Evolutionary conservation across 2,888 invertebrate genomes (phyloP).

Genomic region (Tachina fera): DNA sequence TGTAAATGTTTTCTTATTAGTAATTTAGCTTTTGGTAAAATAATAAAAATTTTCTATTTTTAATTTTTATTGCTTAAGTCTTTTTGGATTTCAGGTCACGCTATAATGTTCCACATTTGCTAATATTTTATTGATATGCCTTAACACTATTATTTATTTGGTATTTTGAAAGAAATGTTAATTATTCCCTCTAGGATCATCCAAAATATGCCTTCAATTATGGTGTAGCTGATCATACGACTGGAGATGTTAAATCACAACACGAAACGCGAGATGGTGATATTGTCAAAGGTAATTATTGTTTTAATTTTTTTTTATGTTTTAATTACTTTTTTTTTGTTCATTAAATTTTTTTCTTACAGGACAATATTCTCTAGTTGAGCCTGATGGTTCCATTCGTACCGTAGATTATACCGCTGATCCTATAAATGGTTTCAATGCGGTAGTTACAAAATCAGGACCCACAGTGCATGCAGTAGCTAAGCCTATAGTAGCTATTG

Average conservation of each 20-base stretch:
- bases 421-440: constrained; percentile 82
- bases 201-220: constrained; percentile 87
- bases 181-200: constrained; percentile 82
- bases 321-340: neutral
- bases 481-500: constrained; percentile 80
- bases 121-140: no score
- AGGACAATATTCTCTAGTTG: constrained; percentile 83
- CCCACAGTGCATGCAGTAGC: constrained; percentile 82
- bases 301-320: neutral
- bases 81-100: no score
- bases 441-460: constrained; percentile 82
- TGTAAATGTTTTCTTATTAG: no score
- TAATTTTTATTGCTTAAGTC: no score
- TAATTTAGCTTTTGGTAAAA: no score
- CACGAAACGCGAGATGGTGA: constrained; percentile 87
- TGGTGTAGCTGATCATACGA: constrained; percentile 86
- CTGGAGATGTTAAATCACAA: constrained; percentile 86
- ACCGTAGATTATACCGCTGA: constrained; percentile 83
- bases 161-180: neutral
- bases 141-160: no score
- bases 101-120: no score
- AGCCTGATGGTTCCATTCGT: constrained; percentile 83
- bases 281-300: constrained; percentile 85
- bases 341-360: neutral
- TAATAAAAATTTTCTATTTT: no score